phyloP scores from a whole-genome alignment of 2,888 invertebrate species.

The Serripes groenlandicus region DNA sequence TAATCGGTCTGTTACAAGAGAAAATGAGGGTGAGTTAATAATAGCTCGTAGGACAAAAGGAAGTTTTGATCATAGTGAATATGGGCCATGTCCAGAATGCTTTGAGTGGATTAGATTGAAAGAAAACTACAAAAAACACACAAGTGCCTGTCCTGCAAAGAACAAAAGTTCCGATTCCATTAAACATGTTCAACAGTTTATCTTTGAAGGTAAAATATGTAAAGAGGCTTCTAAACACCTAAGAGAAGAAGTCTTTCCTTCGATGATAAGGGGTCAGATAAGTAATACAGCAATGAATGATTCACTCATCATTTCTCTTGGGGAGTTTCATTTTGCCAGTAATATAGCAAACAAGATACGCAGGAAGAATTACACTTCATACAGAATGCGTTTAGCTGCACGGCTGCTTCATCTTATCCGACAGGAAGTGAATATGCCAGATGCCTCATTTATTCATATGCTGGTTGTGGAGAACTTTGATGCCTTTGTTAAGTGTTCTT shows the following conservation, averaged over 20 bases:
- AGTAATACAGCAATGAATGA: conserved; percentile 15
- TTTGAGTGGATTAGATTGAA: conserved; percentile 12
- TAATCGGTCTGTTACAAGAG: not conserved
- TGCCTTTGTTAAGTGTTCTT: conserved; percentile 5
- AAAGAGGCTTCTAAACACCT: not conserved
- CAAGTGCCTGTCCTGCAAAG: not conserved
- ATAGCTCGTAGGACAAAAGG: conserved; percentile 3
- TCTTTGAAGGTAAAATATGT: conserved; percentile 6
- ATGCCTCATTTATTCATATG: not conserved
- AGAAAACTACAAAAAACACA: conserved; percentile 13
- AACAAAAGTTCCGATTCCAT: not conserved
- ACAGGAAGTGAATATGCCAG: not conserved
- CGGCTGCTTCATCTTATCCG: conserved; percentile 28
- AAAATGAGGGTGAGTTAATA: conserved; percentile 14
- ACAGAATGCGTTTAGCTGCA: conserved; percentile 48
- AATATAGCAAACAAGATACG: conserved; percentile 1
- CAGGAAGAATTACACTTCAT: conserved; percentile 39
- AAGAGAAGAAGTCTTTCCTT: conserved; percentile 33
- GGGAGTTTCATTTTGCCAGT: conserved; percentile 24
- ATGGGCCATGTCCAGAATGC: conserved; percentile 21
- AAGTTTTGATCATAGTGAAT: not conserved
- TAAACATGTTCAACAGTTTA: not conserved
- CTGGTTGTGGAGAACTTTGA: conserved; percentile 30
- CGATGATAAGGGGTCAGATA: conserved; percentile 29
- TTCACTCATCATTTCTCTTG: conserved; percentile 19